phyloP scores from a whole-genome alignment of 2,888 invertebrate species.

The Brachycybe producta region DNA sequence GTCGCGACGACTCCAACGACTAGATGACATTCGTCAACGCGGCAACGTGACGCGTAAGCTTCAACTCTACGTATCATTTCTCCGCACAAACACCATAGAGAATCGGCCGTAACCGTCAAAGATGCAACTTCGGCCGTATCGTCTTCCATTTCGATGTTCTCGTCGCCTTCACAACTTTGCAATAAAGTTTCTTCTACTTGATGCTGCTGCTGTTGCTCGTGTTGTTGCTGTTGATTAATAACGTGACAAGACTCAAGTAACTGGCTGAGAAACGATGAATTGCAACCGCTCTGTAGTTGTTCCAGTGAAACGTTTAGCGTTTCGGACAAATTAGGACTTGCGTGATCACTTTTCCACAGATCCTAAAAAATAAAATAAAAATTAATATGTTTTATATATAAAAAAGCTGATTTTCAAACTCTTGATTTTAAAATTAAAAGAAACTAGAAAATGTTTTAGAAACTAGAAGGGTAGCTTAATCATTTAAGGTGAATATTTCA shows the following conservation, averaged over 20 bases:
- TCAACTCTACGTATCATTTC: constrained; percentile 3
- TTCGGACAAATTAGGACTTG: constrained; percentile 13
- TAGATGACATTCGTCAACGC: constrained; percentile 6
- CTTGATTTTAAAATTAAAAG: too few relatives aligned
- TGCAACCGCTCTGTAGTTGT: not conserved
- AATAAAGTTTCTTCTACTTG: too few relatives aligned
- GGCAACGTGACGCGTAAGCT: not conserved
- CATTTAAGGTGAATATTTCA: too few relatives aligned
- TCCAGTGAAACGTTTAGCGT: constrained; percentile 11
- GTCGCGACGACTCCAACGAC: constrained; percentile 14
- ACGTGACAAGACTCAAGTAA: too few relatives aligned
- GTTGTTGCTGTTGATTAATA: too few relatives aligned
- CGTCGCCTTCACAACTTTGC: not conserved
- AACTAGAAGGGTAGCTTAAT: too few relatives aligned
- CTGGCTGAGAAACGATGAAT: not conserved
- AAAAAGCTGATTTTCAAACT: too few relatives aligned
- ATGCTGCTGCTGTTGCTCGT: too few relatives aligned
- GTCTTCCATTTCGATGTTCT: not conserved
- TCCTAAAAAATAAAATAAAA: constrained; percentile 22
- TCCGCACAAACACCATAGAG: not conserved
- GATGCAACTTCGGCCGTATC: not conserved
- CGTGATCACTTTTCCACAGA: constrained; percentile 14
- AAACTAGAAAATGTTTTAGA: too few relatives aligned
- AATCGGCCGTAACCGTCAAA: not conserved
- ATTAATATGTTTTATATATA: constrained; percentile 16